Evolutionary conservation across 2,113 vertebrate species (phyloP).

Genomic region (Vombatus ursinus): DNA sequence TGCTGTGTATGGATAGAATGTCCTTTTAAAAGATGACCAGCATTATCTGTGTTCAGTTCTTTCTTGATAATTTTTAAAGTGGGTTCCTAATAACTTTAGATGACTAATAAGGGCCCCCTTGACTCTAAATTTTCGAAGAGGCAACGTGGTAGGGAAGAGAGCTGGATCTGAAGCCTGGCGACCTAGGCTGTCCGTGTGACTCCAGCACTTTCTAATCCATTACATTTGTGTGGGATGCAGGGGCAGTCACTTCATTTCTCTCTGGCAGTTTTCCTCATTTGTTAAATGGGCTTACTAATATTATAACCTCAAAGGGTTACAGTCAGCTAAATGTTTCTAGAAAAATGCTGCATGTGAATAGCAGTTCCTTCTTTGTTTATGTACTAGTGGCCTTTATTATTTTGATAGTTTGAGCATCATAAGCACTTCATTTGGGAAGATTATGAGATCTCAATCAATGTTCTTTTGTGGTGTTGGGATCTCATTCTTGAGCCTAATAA

Average conservation of each 20-base stretch:
- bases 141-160: too few species aligned
- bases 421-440: constrained; percentile 24
- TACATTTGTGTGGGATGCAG: too few species aligned
- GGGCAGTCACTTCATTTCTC: too few species aligned
- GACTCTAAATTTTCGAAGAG: too few species aligned
- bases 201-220: too few species aligned
- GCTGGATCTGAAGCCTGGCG: too few species aligned
- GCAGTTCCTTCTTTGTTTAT: constrained; percentile 30
- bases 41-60: not conserved
- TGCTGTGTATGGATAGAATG: not conserved
- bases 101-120: too few species aligned
- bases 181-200: too few species aligned
- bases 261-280: too few species aligned
- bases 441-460: not conserved
- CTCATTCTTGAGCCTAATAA: not conserved
- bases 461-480: not conserved
- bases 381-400: not conserved
- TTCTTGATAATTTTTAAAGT: constrained; percentile 8
- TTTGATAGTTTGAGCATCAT: constrained; percentile 14
- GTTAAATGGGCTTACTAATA: too few species aligned
- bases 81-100: not conserved
- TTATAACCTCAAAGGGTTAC: too few species aligned
- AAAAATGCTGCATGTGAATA: not conserved
- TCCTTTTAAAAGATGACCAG: constrained; percentile 22
- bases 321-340: constrained; percentile 17